Evolutionary conservation across 1,140 invertebrate genomes (phyloP), one percentile per base, ranked within the genome.

Genomic region (Pseudomyrmex sp.): DNA sequence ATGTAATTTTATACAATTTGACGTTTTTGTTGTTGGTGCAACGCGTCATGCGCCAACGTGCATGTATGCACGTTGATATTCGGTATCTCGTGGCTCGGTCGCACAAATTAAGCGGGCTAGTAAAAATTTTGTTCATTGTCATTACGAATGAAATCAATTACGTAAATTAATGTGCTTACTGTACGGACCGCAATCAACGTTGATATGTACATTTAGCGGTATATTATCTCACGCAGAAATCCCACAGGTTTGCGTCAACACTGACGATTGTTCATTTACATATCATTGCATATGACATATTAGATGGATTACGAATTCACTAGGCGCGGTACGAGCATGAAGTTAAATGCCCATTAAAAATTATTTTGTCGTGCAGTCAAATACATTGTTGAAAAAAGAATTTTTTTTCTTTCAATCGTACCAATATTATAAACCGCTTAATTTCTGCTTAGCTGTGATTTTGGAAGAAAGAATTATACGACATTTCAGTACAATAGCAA

Each of bases 191-290:
- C 61, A 80, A 80, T 80, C 76, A 80, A 72, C 76, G 46, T 80
- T 80, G 66, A 61, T 72, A 61, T 72, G 56, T 18, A 80, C 76
- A 61, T 80, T 80, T 80, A 80, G 66, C 76, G 44, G 66, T 80
- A 80, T 66, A 80, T 80, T 80, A 80, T 80, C 76, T 72, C 66
- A 72, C 46, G 68, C 76, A 80, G 76, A 58, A 80, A 80, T 80
- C 66, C 66, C 56, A 70, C 66, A 72, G 20, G 18, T 80, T 80
- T 80, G 76, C 66, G 46, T 80, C 76, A 80, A 80, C 76, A 72
- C 20, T n/a, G 76, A 48, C 56, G 76, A 80, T 80, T 72, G 66
- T 66, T 23, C 76, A 80, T 80, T 80, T 80, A 72, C 76, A 80
- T 80, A 80, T 72, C 56, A 72, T 80, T 70, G 66, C 66, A 20